A percentile compares a stretch with the other conserved stretches of the same genome.
Evolutionary conservation across 2,888 invertebrate species (phyloP).

Genomic region (Anodontia alba): DNA sequence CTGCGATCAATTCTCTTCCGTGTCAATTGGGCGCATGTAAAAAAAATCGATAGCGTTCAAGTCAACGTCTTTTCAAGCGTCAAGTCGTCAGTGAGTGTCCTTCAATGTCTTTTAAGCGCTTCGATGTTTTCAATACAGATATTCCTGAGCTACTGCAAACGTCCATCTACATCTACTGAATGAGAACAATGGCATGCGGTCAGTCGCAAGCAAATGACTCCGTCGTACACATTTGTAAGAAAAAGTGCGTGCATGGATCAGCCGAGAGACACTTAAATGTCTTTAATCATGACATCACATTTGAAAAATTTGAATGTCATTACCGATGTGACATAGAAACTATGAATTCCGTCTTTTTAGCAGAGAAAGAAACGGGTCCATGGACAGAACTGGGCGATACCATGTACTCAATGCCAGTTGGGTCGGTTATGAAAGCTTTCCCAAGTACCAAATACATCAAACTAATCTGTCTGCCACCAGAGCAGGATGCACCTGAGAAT

Average conservation of each 20-base stretch:
- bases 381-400: constrained; percentile 9
- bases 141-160: too few relatives aligned
- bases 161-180: too few relatives aligned
- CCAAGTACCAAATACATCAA: background rate
- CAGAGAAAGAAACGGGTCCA: constrained; percentile 10
- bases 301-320: constrained; percentile 6
- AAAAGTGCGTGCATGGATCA: background rate
- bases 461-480: background rate
- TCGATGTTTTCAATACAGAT: background rate
- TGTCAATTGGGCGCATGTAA: background rate
- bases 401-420: constrained; percentile 6
- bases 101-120: background rate
- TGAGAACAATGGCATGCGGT: too few relatives aligned
- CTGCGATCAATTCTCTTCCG: background rate
- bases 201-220: background rate
- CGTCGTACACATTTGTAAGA: background rate
- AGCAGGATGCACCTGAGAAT: background rate
- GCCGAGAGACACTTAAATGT: constrained; percentile 3
- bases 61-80: too few relatives aligned
- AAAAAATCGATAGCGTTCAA: background rate
- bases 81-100: background rate
- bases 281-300: background rate
- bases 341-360: background rate
- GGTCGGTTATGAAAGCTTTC: background rate
- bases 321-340: background rate